Base-by-base conservation (phyloP, 2,888 invertebrate genomes). In the Leptinotarsa juncta region DNA sequence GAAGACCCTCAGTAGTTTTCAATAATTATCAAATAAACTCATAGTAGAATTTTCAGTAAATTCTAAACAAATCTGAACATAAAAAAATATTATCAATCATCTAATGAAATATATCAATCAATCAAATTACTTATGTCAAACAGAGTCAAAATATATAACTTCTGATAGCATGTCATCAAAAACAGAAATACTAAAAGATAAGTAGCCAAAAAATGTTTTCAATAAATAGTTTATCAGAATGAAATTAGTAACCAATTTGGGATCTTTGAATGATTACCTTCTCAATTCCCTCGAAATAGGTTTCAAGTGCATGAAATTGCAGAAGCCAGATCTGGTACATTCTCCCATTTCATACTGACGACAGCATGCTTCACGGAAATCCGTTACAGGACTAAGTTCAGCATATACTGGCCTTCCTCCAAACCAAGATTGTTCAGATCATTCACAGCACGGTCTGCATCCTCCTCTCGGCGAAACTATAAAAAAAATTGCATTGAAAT, bases 301-400 rank as follows among this genome's bases (percentile, higher is more conserved):
- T 86, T 99, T 99, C 87, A 99, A 90, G 87, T 99, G 99, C 99
- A 99, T 99, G 89, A 99, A 99, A 90, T 99, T 99, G 89, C 99
- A 99, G 89, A 99, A 99, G 53, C 99, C 99, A 83, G 98, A 98
- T 73, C 99, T 92, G 0, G 98, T 98, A 88, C 99, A 99, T 89
- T 98, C 99, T 2, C 98, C 98, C 97, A 98, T 98, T 90, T 99
- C 99, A 87, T 99, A 99, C 89, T 99, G 99, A 53, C 99, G 94
- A 87, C 99, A 99, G 87, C 99, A 99, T 0, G 99, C 99, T 90
- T 99, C 99, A 83, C 99, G 93, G 87, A 99, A 99, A 89, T 99
- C 99, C 71, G 99, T 99, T 0, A 99, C 99, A 0, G 99, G 99
- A 10, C 98, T 99, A 70, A 99, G 89, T 89, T 99, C 99, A 0